Conservation (phyloP, 2,113 vertebrate genomes). For the Coryphaenoides rupestris region DNA sequence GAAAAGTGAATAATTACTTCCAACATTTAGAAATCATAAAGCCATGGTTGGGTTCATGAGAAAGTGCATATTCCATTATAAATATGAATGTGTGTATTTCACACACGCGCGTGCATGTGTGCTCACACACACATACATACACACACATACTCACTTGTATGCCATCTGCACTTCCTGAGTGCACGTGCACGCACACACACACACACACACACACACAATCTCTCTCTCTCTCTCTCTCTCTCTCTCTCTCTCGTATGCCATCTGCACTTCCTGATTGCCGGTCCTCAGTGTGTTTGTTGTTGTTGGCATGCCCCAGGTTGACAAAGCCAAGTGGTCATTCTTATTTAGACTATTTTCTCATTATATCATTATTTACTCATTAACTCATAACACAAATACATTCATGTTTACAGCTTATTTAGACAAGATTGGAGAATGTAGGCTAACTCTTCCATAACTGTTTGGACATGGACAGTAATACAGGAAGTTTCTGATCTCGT, state of each 20-base stretch:
- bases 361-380: neutral
- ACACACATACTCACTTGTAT: too few relatives aligned
- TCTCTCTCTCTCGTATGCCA: too few relatives aligned
- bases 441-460: neutral
- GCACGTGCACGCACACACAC: neutral
- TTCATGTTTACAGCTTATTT: neutral
- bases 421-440: neutral
- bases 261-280: too few relatives aligned
- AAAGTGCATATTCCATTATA: neutral
- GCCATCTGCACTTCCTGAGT: too few relatives aligned
- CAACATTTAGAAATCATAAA: neutral
- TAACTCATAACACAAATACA: neutral
- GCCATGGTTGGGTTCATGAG: neutral
- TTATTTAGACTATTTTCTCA: too few relatives aligned
- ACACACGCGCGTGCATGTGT: too few relatives aligned
- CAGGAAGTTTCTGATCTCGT: too few relatives aligned
- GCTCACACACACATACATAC: too few relatives aligned
- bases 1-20: neutral
- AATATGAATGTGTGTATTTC: too few relatives aligned
- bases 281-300: constrained; percentile 28
- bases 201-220: too few relatives aligned
- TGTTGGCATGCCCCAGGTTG: constrained; percentile 32
- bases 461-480: neutral
- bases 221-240: neutral
- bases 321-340: neutral